Base-by-base conservation (phyloP, 2,797 vertebrate genomes). In the Molossus alvarezi region DNA sequence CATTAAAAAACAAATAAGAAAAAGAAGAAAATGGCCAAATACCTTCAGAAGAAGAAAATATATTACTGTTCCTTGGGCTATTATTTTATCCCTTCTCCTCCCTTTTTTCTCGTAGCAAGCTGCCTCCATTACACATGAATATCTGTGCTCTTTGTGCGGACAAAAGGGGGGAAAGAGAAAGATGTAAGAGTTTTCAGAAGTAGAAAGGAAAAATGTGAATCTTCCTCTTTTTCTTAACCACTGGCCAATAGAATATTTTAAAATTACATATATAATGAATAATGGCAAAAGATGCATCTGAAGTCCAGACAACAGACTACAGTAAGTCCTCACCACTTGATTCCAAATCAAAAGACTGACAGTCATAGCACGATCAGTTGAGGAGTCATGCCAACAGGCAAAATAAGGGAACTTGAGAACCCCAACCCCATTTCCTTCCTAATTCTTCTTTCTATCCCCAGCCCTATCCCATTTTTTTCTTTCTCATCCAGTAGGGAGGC, bases 271-370 rank as follows among this genome's bases (percentile, higher is more conserved):
- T 83, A 57, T 41, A 62, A 60, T 0, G 0, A 84, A 93, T 79
- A 67, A 94, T 85, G 76, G 73, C 62, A 83, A 96, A 88, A 64
- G 72, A 27, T 33, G 33, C 88, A 97, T 93, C 88, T 96, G 83
- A 95, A 95, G 87, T 82, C 73, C 94, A 97, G 96, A 95, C 88
- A 97, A 97, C 45, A 97, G 95, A 92, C 69, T 88, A n/a, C 69
- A 90, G 27, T 79, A 51, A 95, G 93, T 96, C 65, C 90, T 92
- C 96, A 80, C 58, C 84, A 76, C 87, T 80, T 81, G 95, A 81
- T 94, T 94, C 76, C 88, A 81, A 83, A 91, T 92, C 88, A 95
- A 83, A 97, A 97, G 89, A 97, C 88, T 96, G 92, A 96, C 94
- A 95, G 94, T 92, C 75, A 75, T n/a, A 95, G 85, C 94, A 71